Conservation (phyloP, 1,140 invertebrate genomes). For the Grapholita molesta region DNA sequence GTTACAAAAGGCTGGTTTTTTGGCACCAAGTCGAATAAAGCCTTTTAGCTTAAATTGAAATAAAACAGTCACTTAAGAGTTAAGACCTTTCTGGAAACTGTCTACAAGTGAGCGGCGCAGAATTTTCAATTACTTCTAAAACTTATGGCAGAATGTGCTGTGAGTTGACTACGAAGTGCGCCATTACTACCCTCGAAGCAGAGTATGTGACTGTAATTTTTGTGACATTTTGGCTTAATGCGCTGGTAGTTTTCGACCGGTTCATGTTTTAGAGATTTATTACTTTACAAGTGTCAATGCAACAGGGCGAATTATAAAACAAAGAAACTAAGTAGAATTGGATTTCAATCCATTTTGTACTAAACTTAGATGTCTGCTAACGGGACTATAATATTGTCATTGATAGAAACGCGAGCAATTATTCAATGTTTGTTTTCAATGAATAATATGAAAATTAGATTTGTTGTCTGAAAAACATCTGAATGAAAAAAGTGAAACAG, state of each 20-base stretch:
- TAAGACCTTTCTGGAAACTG: neutral
- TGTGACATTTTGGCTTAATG: neutral
- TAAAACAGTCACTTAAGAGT: neutral
- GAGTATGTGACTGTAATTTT: neutral
- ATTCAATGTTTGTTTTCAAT: no score
- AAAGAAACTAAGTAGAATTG: no score
- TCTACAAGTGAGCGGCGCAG: neutral
- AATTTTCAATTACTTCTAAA: neutral
- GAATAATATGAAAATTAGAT: no score
- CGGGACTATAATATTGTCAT: no score
- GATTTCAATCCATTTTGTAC: no score
- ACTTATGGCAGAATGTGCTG: neutral
- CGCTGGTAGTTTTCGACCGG: neutral
- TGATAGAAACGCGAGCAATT: no score
- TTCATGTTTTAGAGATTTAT: no score
- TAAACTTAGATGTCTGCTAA: no score
- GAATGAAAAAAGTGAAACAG: no score
- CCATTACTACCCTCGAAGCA: neutral
- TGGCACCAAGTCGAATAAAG: neutral
- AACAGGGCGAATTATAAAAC: no score
- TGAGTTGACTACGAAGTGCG: neutral
- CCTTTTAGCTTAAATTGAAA: neutral
- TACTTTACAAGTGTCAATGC: no score
- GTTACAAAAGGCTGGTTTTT: neutral
- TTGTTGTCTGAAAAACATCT: no score